These are phyloP conservation scores for Pangasius mekongensis DNA, from an alignment of 2,797 vertebrate species.

Conservation along the genomic window DNA sequence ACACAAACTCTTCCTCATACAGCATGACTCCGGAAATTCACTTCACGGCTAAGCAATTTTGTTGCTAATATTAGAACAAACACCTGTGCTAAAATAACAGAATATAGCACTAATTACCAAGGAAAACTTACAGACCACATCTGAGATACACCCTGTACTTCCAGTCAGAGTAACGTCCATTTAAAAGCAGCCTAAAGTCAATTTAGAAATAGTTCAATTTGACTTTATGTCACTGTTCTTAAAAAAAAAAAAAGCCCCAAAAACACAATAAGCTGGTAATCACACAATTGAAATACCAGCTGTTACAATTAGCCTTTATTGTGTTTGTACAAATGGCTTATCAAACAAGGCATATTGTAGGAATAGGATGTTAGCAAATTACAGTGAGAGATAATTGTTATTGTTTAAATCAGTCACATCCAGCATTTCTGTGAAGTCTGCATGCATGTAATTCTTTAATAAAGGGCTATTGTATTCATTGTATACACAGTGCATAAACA, in stretches of 20 bases:
- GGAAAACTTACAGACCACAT: neutral
- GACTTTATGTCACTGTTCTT: neutral
- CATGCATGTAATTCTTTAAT: conserved; percentile 11
- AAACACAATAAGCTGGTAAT: conserved; percentile 20
- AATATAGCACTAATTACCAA: neutral
- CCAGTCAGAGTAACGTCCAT: neutral
- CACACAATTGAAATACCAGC: conserved; percentile 4
- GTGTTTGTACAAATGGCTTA: conserved; percentile 36
- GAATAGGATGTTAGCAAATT: conserved; percentile 18
- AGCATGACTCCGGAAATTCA: neutral
- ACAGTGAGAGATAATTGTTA: neutral
- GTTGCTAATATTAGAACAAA: neutral
- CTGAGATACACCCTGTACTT: neutral
- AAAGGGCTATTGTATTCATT: neutral
- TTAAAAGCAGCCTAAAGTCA: neutral
- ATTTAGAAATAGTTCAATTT: neutral
- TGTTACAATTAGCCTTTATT: conserved; percentile 34
- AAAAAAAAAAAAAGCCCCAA: neutral
- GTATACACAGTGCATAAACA: conserved; percentile 3
- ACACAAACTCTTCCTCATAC: neutral
- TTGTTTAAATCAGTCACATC: conserved; percentile 19
- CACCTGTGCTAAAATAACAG: neutral
- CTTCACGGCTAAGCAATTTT: neutral
- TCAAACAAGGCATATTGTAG: neutral
- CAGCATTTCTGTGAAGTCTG: neutral